These are phyloP conservation scores for Diogma glabrata DNA, from an alignment of 2,888 invertebrate genomes.

Conservation along the genomic window DNA sequence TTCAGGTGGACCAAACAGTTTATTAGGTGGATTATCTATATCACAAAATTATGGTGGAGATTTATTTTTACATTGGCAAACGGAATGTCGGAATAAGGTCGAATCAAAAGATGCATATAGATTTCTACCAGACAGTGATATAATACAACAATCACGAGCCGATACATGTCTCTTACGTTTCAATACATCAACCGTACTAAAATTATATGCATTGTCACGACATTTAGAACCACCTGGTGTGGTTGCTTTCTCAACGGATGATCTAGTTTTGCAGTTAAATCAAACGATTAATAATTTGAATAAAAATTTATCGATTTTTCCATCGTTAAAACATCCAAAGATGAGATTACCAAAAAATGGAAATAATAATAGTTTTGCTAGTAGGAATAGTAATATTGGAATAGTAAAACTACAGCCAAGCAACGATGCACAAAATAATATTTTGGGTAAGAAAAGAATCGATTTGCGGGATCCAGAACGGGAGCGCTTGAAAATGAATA, in stretches of 20 bases:
- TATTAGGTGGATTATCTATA: slow-evolving; percentile 34
- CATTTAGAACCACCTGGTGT: slow-evolving; percentile 59
- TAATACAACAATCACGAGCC: slow-evolving; percentile 36
- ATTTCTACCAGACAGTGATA: slow-evolving; percentile 35
- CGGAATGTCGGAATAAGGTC: slow-evolving; percentile 41
- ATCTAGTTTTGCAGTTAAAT: slow-evolving; percentile 32
- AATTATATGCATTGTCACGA: slow-evolving; percentile 48
- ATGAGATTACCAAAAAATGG: slow-evolving; percentile 23
- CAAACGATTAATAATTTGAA: slow-evolving; percentile 31
- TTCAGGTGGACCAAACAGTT: slow-evolving; percentile 34
- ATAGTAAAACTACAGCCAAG: background rate
- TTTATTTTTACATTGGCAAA: slow-evolving; percentile 66
- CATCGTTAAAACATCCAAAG: slow-evolving; percentile 31
- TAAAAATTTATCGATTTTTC: slow-evolving; percentile 4
- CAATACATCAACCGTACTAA: slow-evolving; percentile 53
- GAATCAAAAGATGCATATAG: slow-evolving; percentile 41
- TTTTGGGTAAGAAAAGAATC: background rate
- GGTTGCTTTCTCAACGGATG: slow-evolving; percentile 54
- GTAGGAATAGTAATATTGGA: slow-evolving; percentile 1
- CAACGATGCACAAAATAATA: slow-evolving; percentile 1
- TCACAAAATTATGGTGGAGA: slow-evolving; percentile 52
- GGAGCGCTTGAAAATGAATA: background rate
- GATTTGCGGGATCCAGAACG: background rate
- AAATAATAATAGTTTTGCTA: slow-evolving; percentile 3
- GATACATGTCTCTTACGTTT: slow-evolving; percentile 59